Base-by-base conservation (phyloP, 2,888 invertebrate species). In the Polyploca ridens region DNA sequence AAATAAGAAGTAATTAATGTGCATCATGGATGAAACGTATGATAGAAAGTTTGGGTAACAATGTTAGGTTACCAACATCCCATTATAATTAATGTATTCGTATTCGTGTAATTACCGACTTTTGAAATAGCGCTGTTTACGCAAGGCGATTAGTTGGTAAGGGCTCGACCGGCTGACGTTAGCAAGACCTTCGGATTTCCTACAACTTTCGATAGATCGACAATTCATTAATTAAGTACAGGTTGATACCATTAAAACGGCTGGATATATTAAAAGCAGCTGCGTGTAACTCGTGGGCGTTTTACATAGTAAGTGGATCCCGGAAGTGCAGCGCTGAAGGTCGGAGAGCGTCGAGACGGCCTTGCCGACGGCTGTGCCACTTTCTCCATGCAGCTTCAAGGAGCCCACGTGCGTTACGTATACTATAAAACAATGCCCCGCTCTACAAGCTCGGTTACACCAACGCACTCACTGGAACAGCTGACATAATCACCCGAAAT, bases 311-410 rank as follows among this genome's bases (percentile, higher is more conserved):
- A 75, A 74, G 78, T 78, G 81, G 79, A 81, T 83, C 83, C 89
- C 90, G 91, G 92, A 93, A 90, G 83, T 80, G 78, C 72, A 77
- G 72, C 73, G 76, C 76, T 83, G 89, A 91, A 93, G 93, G 92
- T 91, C 91, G 89, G 76, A 84, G 81, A 85, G 82, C 82, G 78
- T 80, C 83, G 78, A 81, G 85, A 86, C 90, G 92, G 89, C 93
- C 93, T 93, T 93, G 93, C 90, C 90, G 86, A 73, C 83, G 88
- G 90, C 88, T 90, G 92, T 90, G 88, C 90, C 82, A 93, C 93
- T 93, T 93, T 93, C 93, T 89, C 92, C 85, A 71, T 77, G 81
- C 82, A 83, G 80, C 80, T 81, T 72, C 72, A 75, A 75, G 78
- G 77, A 83, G 82, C 89, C 90, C 90, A 91, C 90, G 88, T 89